Evolutionary conservation across 2,797 vertebrate species (phyloP).

Genomic region (Aulostomus chinensis): DNA sequence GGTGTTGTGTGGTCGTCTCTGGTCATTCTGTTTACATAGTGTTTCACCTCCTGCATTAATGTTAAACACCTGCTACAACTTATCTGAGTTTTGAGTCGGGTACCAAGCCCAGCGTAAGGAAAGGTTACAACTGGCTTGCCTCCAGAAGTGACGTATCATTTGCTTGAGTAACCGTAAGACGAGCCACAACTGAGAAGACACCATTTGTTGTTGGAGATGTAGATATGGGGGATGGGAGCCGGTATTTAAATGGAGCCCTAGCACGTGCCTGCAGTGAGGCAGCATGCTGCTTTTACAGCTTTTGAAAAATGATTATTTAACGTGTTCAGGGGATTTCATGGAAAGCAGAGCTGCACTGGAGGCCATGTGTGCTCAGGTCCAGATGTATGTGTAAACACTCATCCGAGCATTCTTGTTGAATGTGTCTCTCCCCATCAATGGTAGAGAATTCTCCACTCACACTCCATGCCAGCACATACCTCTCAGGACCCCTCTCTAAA

Average conservation of each 20-base stretch:
- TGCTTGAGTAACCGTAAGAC: conserved; percentile 12
- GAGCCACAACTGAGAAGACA: conserved; percentile 38
- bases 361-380: background rate
- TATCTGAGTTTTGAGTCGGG: conserved; percentile 14
- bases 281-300: background rate
- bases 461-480: conserved; percentile 85
- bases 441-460: conserved; percentile 71
- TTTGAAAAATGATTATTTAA: background rate
- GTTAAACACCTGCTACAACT: conserved; percentile 55
- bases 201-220: conserved; percentile 50
- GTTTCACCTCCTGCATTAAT: conserved; percentile 37
- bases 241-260: conserved; percentile 20
- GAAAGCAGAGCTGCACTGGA: background rate
- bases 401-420: conserved; percentile 62
- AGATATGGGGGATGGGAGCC: conserved; percentile 22
- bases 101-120: conserved; percentile 16
- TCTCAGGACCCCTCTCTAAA: conserved; percentile 91
- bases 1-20: conserved; percentile 35
- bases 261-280: conserved; percentile 8
- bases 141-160: conserved; percentile 17
- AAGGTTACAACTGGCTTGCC: conserved; percentile 7
- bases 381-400: conserved; percentile 56
- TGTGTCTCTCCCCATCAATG: conserved; percentile 74
- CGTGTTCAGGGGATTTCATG: background rate
- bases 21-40: conserved; percentile 32